These are phyloP conservation scores for Euproctis similis DNA, from an alignment of 2,888 invertebrate genomes.

Conservation along the genomic window DNA sequence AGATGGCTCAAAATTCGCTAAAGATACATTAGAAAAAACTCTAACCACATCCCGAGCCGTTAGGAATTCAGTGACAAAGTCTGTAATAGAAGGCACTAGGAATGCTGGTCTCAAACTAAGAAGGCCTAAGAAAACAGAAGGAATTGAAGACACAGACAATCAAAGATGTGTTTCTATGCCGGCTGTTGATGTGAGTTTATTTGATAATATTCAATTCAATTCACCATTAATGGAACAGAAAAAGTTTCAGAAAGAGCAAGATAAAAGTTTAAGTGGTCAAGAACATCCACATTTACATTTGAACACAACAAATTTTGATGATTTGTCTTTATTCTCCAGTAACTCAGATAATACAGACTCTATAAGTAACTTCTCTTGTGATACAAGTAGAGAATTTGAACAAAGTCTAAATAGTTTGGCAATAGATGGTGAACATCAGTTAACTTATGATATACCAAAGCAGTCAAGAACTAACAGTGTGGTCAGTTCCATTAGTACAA, in stretches of 20 bases:
- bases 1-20: slow-evolving; percentile 60
- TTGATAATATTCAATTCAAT: slow-evolving; percentile 79
- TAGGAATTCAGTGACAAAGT: slow-evolving; percentile 73
- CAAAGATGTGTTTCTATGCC: slow-evolving; percentile 76
- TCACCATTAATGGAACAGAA: slow-evolving; percentile 75
- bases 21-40: slow-evolving; percentile 64
- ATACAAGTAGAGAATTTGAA: slow-evolving; percentile 42
- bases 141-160: slow-evolving; percentile 27
- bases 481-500: slow-evolving; percentile 30
- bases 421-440: slow-evolving; percentile 33
- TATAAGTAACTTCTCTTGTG: slow-evolving; percentile 51
- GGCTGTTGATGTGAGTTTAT: slow-evolving; percentile 72
- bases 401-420: slow-evolving; percentile 25
- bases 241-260: slow-evolving; percentile 34
- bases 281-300: slow-evolving; percentile 39
- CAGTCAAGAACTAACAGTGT: slow-evolving; percentile 50
- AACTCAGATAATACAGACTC: slow-evolving; percentile 58
- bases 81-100: slow-evolving; percentile 79
- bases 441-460: slow-evolving; percentile 59
- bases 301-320: slow-evolving; percentile 51
- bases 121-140: slow-evolving; percentile 40
- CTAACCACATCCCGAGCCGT: slow-evolving; percentile 66
- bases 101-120: slow-evolving; percentile 70
- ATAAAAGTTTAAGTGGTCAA: slow-evolving; percentile 15
- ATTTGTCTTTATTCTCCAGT: slow-evolving; percentile 51